Percentiles rank a stretch among this genome's conserved stretches.
These are phyloP conservation scores for Melanocharis versteri DNA, from an alignment of 2,113 vertebrate species.

Conservation along the genomic window DNA sequence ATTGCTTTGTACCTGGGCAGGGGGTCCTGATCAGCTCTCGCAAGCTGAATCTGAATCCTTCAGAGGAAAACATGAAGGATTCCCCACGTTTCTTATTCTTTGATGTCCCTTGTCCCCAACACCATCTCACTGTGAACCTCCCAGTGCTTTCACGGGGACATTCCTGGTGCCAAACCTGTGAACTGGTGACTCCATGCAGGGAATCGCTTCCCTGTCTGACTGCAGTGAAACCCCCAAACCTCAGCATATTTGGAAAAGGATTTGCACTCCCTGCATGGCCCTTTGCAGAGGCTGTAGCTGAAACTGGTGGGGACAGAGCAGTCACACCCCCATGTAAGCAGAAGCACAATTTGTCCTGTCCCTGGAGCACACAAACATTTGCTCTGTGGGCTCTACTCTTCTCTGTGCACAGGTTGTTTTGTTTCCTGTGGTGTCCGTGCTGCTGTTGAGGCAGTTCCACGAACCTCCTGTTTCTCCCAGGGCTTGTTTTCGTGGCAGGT, in stretches of 20 bases:
- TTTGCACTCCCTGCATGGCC: background rate
- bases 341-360: background rate
- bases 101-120: background rate
- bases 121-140: background rate
- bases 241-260: background rate
- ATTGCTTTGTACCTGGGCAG: background rate
- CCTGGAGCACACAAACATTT: background rate
- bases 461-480: slow-evolving; percentile 50
- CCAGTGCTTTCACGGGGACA: background rate
- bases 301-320: background rate
- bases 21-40: background rate
- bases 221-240: background rate
- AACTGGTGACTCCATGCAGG: background rate
- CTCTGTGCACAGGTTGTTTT: slow-evolving; percentile 30
- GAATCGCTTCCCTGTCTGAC: background rate
- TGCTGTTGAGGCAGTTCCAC: slow-evolving; percentile 40
- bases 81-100: background rate
- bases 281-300: background rate
- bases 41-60: background rate
- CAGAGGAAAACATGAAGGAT: background rate
- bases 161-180: background rate
- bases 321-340: background rate
- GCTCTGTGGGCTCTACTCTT: background rate
- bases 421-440: slow-evolving; percentile 46
- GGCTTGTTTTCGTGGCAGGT: slow-evolving; percentile 49